A percentile compares a stretch with the other conserved stretches of the same genome.
Conservation (phyloP, 2,888 invertebrate genomes). For the Epinotia brunnichana region DNA sequence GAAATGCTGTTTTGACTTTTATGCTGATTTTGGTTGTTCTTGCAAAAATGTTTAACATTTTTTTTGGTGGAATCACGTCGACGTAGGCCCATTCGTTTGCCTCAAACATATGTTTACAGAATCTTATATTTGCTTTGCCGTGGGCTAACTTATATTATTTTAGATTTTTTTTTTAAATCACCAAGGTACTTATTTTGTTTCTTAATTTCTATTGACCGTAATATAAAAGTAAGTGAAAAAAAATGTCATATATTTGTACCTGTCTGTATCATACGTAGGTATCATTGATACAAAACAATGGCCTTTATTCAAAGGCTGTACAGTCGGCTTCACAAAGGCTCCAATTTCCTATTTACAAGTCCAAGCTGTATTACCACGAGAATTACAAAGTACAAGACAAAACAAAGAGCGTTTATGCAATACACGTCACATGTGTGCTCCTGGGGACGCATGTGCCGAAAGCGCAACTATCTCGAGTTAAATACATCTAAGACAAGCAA, state of each 20-base stretch:
- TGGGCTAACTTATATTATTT: too few relatives aligned
- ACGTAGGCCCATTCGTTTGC: too few relatives aligned
- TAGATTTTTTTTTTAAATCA: too few relatives aligned
- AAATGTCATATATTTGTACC: neutral
- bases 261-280: slow-evolving; percentile 1
- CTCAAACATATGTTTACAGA: too few relatives aligned
- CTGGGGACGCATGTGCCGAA: slow-evolving; percentile 55
- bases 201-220: neutral
- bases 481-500: slow-evolving; percentile 14
- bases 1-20: too few relatives aligned
- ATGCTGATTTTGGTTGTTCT: too few relatives aligned
- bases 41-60: too few relatives aligned
- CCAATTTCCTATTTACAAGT: slow-evolving; percentile 27
- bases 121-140: too few relatives aligned
- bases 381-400: slow-evolving; percentile 59
- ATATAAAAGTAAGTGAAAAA: neutral
- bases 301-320: neutral
- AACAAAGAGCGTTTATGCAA: slow-evolving; percentile 62
- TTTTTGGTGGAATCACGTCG: too few relatives aligned
- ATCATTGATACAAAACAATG: slow-evolving; percentile 8
- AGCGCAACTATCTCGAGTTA: slow-evolving; percentile 39
- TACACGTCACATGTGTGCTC: slow-evolving; percentile 63
- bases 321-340: slow-evolving; percentile 13
- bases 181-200: too few relatives aligned
- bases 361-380: slow-evolving; percentile 47